Evolutionary conservation across 2,888 invertebrate species (phyloP), one percentile per base, ranked within the genome.

Genomic region (Drosophila lutescens): DNA sequence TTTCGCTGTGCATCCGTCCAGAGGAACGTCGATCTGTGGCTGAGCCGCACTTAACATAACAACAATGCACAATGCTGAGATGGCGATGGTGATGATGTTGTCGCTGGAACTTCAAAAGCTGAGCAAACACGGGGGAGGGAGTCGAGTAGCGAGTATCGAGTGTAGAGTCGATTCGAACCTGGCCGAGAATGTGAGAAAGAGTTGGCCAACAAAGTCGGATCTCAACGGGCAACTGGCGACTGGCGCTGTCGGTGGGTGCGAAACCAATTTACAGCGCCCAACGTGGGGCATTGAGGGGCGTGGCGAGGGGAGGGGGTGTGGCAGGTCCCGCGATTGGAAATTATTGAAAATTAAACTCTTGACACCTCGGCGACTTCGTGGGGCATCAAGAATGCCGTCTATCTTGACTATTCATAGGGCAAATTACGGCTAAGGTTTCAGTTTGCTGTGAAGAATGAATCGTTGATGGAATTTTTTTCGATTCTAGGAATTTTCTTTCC

Each of bases 61-160:
- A 83, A 71, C 77, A 85, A 79, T 72, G 68, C 61, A 86, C 81
- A 80, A 75, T 80, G 72, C 78, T 65, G 40, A 67, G 76, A 80
- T 65, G 73, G 50, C 61, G 69, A 62, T 75, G 78, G 60, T 61
- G 84, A 78, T 84, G 79, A 87, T 85, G 85, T 84, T 84, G 87
- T 82, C 82, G 87, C 87, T 85, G 71, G 75, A 85, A 83, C 88
- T 81, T 83, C 88, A 87, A 87, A 83, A 85, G 86, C 86, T 81
- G 77, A 69, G 77, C 77, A 87, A 83, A 87, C 74, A 87, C 34
- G 53, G 55, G 38, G 49, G 49, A 40, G 46, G 36, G 51, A 34
- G 46, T 46, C n/a, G 38, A 36, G 30, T n/a, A 9, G 41, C 26
- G 26, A 26, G 26, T 26, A 26, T 26, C 5, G 26, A 26, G 26